phyloP scores from a whole-genome alignment of 2,888 invertebrate genomes.

The Chorisops tibialis region DNA sequence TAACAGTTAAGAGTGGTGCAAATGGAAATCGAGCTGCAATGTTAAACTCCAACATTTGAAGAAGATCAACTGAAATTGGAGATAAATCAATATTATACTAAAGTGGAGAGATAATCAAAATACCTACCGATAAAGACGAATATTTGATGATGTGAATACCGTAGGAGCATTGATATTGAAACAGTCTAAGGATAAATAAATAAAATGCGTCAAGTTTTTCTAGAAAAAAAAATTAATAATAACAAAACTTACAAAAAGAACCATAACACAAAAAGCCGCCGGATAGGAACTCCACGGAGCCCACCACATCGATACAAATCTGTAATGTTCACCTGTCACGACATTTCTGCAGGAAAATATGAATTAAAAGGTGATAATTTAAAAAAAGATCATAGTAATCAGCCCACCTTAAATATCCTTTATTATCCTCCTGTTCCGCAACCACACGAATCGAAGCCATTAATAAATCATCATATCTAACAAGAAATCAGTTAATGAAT shows the following conservation, averaged over 20 bases:
- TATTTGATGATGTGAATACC: slow-evolving; percentile 99
- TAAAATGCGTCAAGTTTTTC: not conserved
- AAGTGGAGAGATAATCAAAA: not conserved
- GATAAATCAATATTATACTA: not conserved
- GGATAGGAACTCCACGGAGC: slow-evolving; percentile 93
- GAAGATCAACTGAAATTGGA: slow-evolving; percentile 81
- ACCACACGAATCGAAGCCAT: slow-evolving; percentile 95
- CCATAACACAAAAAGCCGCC: slow-evolving; percentile 95
- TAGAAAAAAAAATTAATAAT: not conserved
- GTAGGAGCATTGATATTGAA: slow-evolving; percentile 93
- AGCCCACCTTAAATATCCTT: slow-evolving; percentile 78
- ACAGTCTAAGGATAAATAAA: slow-evolving; percentile 73
- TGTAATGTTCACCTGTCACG: slow-evolving; percentile 96
- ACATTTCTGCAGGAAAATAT: slow-evolving; percentile 69
- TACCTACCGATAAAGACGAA: slow-evolving; percentile 96
- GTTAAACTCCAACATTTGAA: slow-evolving; percentile 98
- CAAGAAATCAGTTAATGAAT: not conserved
- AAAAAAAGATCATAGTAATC: no score
- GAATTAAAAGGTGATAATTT: not conserved
- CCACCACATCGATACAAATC: slow-evolving; percentile 97
- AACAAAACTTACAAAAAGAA: slow-evolving; percentile 86
- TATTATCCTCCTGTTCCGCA: slow-evolving; percentile 94
- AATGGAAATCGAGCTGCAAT: slow-evolving; percentile 91
- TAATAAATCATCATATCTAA: slow-evolving; percentile 84
- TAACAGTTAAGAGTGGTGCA: slow-evolving; percentile 94